phyloP scores from a whole-genome alignment of 2,797 vertebrate species.

The Psittacula derbiana region DNA sequence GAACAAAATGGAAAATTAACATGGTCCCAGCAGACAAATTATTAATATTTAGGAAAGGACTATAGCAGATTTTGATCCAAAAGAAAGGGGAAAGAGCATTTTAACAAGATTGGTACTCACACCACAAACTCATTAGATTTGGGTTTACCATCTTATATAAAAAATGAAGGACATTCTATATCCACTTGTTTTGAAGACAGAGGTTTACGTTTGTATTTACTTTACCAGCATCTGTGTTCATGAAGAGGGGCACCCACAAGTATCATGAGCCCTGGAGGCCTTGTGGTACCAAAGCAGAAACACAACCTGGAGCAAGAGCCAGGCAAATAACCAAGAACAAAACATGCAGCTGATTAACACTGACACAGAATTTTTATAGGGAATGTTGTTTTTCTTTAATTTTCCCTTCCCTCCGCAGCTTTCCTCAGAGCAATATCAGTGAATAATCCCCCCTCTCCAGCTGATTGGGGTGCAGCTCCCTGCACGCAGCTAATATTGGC shows the following conservation, averaged over 20 bases:
- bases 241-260: not conserved
- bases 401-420: not conserved
- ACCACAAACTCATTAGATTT: slow-evolving; percentile 7
- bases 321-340: not conserved
- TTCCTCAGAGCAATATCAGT: not conserved
- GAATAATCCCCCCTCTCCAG: not conserved
- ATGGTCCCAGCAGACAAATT: slow-evolving; percentile 31
- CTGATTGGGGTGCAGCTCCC: not conserved
- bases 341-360: not conserved
- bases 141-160: not conserved
- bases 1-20: slow-evolving; percentile 54
- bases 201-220: not conserved
- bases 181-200: not conserved
- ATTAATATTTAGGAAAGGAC: slow-evolving; percentile 55
- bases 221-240: not conserved
- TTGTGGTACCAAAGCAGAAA: not conserved
- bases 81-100: slow-evolving; percentile 10
- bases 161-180: not conserved
- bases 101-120: not conserved
- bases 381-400: slow-evolving; percentile 4
- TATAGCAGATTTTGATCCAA: slow-evolving; percentile 7
- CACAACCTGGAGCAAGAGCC: not conserved
- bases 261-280: not conserved
- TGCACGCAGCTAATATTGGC: not conserved
- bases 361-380: not conserved